Percentiles rank a stretch among this genome's conserved stretches.
Evolutionary conservation across 2,888 invertebrate genomes (phyloP).

Genomic region (Hedya salicella): DNA sequence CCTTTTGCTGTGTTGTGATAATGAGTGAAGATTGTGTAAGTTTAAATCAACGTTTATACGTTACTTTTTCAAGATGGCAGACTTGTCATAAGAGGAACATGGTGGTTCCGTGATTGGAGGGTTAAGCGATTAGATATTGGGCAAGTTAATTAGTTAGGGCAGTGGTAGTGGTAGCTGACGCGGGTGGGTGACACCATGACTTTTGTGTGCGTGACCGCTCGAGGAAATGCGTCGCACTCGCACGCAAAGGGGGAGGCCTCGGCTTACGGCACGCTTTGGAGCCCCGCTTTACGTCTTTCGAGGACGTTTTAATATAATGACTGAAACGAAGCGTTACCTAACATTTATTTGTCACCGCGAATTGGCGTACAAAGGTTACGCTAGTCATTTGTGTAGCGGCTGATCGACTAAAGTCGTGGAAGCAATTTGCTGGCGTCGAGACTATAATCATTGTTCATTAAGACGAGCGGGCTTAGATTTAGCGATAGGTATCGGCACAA

Average conservation of each 20-base stretch:
- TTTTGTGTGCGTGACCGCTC: slow-evolving; percentile 14
- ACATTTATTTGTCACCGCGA: slow-evolving; percentile 11
- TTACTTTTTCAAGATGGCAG: too few relatives aligned
- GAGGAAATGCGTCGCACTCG: slow-evolving; percentile 27
- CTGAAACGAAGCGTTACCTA: too few relatives aligned
- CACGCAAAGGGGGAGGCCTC: not conserved
- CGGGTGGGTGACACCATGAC: not conserved
- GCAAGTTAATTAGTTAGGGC: not conserved
- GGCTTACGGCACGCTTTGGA: not conserved
- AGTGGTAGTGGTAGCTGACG: not conserved
- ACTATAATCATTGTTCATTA: not conserved
- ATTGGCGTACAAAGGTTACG: not conserved
- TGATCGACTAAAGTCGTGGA: not conserved
- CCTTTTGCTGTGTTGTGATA: too few relatives aligned
- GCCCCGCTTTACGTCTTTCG: not conserved
- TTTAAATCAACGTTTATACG: too few relatives aligned
- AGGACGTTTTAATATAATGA: not conserved
- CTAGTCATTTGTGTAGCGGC: not conserved
- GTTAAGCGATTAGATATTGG: not conserved
- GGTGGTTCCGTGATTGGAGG: too few relatives aligned
- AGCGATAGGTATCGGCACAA: too few relatives aligned
- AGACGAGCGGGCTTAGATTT: not conserved
- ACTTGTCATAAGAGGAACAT: too few relatives aligned
- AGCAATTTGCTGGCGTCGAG: not conserved
- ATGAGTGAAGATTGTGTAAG: too few relatives aligned